Base-by-base conservation (phyloP, 2,113 vertebrate genomes). In the Toxotes jaculatrix region DNA sequence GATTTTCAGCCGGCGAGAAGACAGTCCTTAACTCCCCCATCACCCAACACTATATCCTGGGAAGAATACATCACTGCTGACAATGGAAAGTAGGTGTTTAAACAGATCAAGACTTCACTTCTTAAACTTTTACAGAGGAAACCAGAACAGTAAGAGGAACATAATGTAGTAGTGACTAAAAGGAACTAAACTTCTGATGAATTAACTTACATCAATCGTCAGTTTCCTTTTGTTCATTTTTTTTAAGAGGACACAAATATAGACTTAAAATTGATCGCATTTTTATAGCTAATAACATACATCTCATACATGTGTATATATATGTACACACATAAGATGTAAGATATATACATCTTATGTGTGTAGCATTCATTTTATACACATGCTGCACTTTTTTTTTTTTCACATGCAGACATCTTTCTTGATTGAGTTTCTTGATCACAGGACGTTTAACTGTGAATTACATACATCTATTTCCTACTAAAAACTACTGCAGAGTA, bases 61-160 rank as follows among this genome's bases (percentile, higher is more conserved):
- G 98, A 99, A 70, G 98, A 99, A 74, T 99, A 99, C 94, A 98
- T 99, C 88, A 96, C 95, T 72, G 96, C 98, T 17, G 98, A 99
- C 90, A 97, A 96, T n/a, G 98, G 97, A 87, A 99, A 97, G 98
- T 99, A 92, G 75, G 87, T 91, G 51, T 72, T 34, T n/a, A 5
- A 12, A 55, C 43, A 45, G 9, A n/a, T 10, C 40, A 43, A 49
- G 13, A 42, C 32, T 11, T 40, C n/a, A 23, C 11, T 23, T 45
- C 12, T 10, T 45, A 65, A 49, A 43, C 16, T 27, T 36, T 0
- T 23, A 38, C 19, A 21, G 51, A 4, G 40, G 23, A 66, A 43
- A 13, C 19, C 27, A 34, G 0, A 5, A 5, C 7, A 49, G 13
- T 27, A 14, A 47, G 32, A 13, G 10, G 19, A 27, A 43, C 13